Evolutionary conservation across 1,140 invertebrate species (phyloP), one percentile per base, ranked within the genome.

Genomic region (Drosophila biarmipes): DNA sequence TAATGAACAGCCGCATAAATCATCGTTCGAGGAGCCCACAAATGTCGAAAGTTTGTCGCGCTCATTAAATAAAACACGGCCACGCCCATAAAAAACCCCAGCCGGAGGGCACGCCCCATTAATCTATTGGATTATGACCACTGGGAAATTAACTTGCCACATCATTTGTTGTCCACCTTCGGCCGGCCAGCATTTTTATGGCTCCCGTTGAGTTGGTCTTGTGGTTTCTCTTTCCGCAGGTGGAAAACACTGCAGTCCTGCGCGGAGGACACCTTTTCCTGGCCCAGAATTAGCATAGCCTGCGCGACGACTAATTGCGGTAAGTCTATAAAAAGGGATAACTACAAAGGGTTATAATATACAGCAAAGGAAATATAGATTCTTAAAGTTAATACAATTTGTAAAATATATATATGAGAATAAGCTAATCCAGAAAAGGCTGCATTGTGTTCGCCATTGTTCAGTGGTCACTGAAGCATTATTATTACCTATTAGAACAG

Each of bases 1-100:
- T 80, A 85, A 86, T 78, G 82, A 86, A 78, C 73, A 81, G 61
- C 37, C 54, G 73, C 81, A 86, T 86, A 87, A 86, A 86, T 87
- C 81, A 87, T 86, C 77, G 58, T 71, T 56, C 45, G 73, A 55
- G 53, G 52, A 56, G 56, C 29, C 69, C 55, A 75, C 75, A 80
- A 80, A 80, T 78, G 81, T 86, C 78, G 64, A 58, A 67, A 56
- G 82, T 73, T 85, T 81, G 81, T 86, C 81, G 78, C 73, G 82
- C 63, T 86, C 82, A 86, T 86, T 86, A 86, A 86, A 87, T 63
- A 62, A 24, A 73, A 68, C 42, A 34, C 43, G 46, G 34, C 57
- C 77, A 74, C 71, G 77, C 69, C 74, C 53, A 21, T 61, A 64
- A 61, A 69, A n/a, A 34, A 10, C 43, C 14, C n/a, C 17, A 35